Percentiles rank a stretch among this genome's conserved stretches.
These are phyloP conservation scores for Anolis sagrei DNA, from an alignment of 2,113 vertebrate species.

Conservation along the genomic window DNA sequence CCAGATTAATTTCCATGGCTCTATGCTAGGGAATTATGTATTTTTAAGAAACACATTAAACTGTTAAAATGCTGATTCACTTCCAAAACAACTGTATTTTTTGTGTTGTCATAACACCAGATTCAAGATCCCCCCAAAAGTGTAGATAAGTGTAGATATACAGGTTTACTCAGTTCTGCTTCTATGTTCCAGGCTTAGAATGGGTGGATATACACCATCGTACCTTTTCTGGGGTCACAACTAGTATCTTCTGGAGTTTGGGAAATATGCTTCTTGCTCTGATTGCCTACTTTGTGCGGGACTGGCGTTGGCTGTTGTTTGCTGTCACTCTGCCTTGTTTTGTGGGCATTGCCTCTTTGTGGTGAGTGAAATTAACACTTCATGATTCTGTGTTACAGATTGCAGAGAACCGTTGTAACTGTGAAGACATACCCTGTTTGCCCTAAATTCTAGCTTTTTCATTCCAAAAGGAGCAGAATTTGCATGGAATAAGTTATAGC, in stretches of 20 bases:
- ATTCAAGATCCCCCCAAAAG: no score
- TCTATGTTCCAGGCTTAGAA: conserved; percentile 72
- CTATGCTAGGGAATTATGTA: no score
- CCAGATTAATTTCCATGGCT: no score
- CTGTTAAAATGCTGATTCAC: no score
- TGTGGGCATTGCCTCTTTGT: conserved; percentile 72
- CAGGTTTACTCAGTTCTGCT: not conserved
- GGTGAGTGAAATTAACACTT: conserved; percentile 71
- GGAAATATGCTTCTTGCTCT: conserved; percentile 81
- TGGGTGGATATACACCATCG: conserved; percentile 82
- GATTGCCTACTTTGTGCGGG: conserved; percentile 78
- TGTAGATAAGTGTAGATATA: no score
- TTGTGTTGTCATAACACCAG: no score
- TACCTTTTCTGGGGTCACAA: conserved; percentile 75
- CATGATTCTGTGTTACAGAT: no score
- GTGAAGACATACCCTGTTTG: not conserved
- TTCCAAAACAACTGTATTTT: no score
- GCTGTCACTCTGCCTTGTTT: conserved; percentile 77
- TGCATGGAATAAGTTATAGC: not conserved
- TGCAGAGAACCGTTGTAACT: not conserved
- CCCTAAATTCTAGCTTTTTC: not conserved
- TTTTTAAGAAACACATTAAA: no score
- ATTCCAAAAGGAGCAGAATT: not conserved
- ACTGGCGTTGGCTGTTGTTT: conserved; percentile 82
- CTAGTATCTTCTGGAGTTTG: conserved; percentile 77